Evolutionary conservation across 2,888 invertebrate species (phyloP).

Genomic region (Leucania comma): DNA sequence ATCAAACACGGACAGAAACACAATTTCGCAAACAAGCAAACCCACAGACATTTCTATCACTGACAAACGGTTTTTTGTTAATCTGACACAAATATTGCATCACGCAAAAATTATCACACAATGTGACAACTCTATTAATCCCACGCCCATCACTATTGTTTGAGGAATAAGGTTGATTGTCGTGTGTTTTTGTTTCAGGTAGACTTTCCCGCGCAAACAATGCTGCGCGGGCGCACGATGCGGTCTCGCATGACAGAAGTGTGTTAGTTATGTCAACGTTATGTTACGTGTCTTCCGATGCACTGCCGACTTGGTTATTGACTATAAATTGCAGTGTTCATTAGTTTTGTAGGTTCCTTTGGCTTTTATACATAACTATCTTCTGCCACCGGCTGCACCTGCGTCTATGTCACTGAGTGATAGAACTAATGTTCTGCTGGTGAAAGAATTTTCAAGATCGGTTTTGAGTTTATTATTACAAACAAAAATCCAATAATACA

Average conservation of each 20-base stretch:
- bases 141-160: neutral
- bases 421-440: no score
- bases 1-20: constrained; percentile 27
- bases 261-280: constrained; percentile 71
- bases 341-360: constrained; percentile 5
- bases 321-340: constrained; percentile 15
- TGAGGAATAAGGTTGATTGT: constrained; percentile 22
- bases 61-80: constrained; percentile 56
- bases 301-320: constrained; percentile 45
- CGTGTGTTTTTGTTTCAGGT: constrained; percentile 9
- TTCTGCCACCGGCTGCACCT: no score
- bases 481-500: no score
- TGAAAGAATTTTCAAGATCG: no score
- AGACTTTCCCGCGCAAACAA: constrained; percentile 60
- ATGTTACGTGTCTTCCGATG: constrained; percentile 64
- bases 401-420: no score
- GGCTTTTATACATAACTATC: neutral
- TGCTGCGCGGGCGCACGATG: constrained; percentile 56
- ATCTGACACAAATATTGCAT: constrained; percentile 65
- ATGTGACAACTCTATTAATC: constrained; percentile 26
- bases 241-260: constrained; percentile 64
- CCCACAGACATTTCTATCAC: constrained; percentile 25
- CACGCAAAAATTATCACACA: constrained; percentile 59
- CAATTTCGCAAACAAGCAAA: constrained; percentile 42
- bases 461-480: no score